Percentiles rank a stretch among this genome's conserved stretches.
Evolutionary conservation across 1,140 invertebrate genomes (phyloP).

Genomic region (Cydia fagiglandana): DNA sequence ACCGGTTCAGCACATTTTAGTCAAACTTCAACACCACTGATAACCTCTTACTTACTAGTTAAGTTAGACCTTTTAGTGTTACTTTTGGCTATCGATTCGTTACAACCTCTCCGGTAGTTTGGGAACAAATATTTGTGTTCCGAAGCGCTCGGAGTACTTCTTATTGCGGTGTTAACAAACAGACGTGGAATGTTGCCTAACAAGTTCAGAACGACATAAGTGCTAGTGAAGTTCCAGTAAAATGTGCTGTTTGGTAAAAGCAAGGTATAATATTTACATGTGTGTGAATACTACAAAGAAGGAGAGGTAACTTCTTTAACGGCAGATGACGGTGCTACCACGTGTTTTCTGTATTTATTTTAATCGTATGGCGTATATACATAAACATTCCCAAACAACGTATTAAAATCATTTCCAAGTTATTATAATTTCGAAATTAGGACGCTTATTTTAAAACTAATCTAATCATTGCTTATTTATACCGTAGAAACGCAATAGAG

Average conservation of each 20-base stretch:
- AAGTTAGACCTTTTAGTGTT: slow-evolving; percentile 59
- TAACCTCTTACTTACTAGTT: neutral
- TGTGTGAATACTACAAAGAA: neutral
- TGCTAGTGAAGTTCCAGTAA: neutral
- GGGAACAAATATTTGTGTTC: slow-evolving; percentile 62
- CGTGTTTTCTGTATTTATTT: too few species aligned
- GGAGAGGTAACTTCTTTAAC: neutral
- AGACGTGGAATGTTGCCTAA: slow-evolving; percentile 40
- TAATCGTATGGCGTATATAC: too few species aligned
- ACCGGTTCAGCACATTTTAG: too few species aligned
- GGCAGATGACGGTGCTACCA: neutral
- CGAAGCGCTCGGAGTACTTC: slow-evolving; percentile 45
- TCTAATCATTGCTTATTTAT: too few species aligned
- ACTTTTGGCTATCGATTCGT: slow-evolving; percentile 51
- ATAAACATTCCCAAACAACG: too few species aligned
- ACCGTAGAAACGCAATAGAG: too few species aligned
- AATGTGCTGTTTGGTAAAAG: neutral
- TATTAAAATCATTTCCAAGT: too few species aligned
- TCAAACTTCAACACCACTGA: neutral
- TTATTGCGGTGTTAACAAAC: slow-evolving; percentile 66
- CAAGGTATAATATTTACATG: neutral
- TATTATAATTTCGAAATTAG: too few species aligned
- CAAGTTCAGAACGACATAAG: neutral
- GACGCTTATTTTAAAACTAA: too few species aligned
- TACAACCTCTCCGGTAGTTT: slow-evolving; percentile 42